phyloP scores from a whole-genome alignment of 1,140 invertebrate genomes.

The Papilio aristodemus region DNA sequence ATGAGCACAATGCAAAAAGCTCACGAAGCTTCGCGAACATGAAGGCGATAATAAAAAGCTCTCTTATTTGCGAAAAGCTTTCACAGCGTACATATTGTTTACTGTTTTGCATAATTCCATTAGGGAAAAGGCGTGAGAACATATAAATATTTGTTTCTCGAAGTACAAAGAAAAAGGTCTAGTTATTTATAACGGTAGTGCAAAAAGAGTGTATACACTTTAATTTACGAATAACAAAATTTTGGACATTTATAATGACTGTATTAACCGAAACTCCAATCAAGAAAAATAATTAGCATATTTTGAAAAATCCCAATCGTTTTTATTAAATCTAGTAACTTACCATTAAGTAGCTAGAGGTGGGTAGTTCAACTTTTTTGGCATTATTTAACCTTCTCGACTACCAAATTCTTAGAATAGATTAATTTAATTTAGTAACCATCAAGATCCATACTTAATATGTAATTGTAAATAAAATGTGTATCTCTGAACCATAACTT shows the following conservation, averaged over 20 bases:
- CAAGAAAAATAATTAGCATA: too few relatives aligned
- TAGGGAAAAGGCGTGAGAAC: constrained; percentile 10
- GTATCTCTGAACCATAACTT: neutral
- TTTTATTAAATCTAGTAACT: too few relatives aligned
- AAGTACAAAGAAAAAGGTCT: constrained; percentile 11
- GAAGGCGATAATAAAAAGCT: constrained; percentile 20
- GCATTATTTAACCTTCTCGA: too few relatives aligned
- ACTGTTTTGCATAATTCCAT: constrained; percentile 22
- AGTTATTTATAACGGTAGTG: neutral
- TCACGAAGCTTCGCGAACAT: neutral
- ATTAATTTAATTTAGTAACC: too few relatives aligned
- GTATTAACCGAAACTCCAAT: too few relatives aligned
- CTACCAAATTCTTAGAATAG: too few relatives aligned
- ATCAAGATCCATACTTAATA: too few relatives aligned
- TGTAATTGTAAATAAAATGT: too few relatives aligned
- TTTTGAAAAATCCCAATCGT: too few relatives aligned
- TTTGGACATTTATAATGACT: too few relatives aligned
- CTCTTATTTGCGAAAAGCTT: constrained; percentile 20
- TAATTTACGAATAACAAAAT: neutral
- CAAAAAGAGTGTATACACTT: neutral
- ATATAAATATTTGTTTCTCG: constrained; percentile 19
- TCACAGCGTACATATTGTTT: constrained; percentile 15
- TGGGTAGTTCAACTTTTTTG: too few relatives aligned
- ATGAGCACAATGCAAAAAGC: neutral
- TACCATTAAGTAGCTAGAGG: too few relatives aligned